phyloP scores from a whole-genome alignment of 1,140 invertebrate species.

The Papilio dardanus region DNA sequence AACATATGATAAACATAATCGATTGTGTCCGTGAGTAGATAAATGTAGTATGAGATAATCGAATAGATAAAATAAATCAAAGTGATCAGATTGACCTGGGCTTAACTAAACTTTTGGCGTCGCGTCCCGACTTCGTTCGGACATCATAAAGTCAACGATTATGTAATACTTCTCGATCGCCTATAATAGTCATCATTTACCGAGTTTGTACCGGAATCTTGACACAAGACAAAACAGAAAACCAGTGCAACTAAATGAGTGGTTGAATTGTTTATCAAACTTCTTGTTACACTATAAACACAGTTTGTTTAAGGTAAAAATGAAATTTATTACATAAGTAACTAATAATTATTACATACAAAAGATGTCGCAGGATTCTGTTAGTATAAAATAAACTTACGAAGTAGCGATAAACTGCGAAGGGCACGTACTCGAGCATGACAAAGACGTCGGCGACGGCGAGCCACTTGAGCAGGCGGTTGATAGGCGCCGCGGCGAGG shows the following conservation, averaged over 20 bases:
- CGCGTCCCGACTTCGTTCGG: no score
- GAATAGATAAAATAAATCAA: conserved; percentile 23
- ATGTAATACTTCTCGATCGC: no score
- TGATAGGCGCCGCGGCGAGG: conserved; percentile 91
- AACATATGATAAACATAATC: conserved; percentile 13
- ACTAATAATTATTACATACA: not conserved
- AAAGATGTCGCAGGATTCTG: not conserved
- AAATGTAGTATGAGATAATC: not conserved
- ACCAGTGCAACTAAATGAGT: no score
- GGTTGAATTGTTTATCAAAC: no score
- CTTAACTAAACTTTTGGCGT: not conserved
- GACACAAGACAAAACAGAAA: no score
- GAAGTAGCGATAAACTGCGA: conserved; percentile 89
- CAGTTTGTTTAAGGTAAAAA: no score
- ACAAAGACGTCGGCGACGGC: conserved; percentile 93
- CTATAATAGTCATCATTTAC: no score
- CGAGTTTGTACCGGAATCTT: no score
- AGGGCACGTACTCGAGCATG: conserved; percentile 94
- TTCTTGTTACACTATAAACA: no score
- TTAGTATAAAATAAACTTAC: conserved; percentile 57
- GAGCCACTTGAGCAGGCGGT: conserved; percentile 88
- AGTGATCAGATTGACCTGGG: not conserved
- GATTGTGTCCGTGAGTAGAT: conserved; percentile 10
- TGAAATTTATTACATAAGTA: not conserved
- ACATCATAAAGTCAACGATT: no score